These are phyloP conservation scores for Neotoma lepida DNA, from an alignment of 2,113 vertebrate genomes.

Conservation along the genomic window DNA sequence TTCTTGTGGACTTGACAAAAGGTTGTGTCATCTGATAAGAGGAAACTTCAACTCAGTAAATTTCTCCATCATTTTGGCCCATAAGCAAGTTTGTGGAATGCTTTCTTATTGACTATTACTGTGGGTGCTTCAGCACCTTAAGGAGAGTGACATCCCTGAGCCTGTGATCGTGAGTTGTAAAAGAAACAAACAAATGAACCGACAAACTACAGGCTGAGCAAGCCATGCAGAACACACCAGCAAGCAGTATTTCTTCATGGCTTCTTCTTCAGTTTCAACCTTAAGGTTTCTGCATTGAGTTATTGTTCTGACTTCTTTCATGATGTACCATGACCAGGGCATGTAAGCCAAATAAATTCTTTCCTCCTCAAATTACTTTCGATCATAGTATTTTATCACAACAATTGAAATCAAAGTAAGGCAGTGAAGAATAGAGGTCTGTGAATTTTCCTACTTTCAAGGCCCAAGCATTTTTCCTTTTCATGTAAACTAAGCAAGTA, in stretches of 20 bases:
- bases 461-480: not conserved
- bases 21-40: not conserved
- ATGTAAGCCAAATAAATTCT: not conserved
- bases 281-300: not conserved
- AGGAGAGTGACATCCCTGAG: not conserved
- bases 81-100: not conserved
- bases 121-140: not conserved
- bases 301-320: not conserved
- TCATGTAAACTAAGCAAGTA: not conserved
- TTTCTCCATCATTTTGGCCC: not conserved
- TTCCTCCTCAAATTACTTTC: not conserved
- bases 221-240: not conserved
- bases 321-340: not conserved
- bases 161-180: not conserved
- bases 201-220: not conserved
- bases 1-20: not conserved
- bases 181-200: not conserved
- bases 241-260: not conserved
- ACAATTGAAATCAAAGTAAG: not conserved
- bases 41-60: not conserved
- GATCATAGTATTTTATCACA: not conserved
- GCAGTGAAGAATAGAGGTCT: not conserved
- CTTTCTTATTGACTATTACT: not conserved
- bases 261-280: not conserved
- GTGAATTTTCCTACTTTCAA: not conserved